A percentile compares a stretch with the other conserved stretches of the same genome.
phyloP scores from a whole-genome alignment of 2,113 vertebrate species.

The Illadopsis cleaveri region DNA sequence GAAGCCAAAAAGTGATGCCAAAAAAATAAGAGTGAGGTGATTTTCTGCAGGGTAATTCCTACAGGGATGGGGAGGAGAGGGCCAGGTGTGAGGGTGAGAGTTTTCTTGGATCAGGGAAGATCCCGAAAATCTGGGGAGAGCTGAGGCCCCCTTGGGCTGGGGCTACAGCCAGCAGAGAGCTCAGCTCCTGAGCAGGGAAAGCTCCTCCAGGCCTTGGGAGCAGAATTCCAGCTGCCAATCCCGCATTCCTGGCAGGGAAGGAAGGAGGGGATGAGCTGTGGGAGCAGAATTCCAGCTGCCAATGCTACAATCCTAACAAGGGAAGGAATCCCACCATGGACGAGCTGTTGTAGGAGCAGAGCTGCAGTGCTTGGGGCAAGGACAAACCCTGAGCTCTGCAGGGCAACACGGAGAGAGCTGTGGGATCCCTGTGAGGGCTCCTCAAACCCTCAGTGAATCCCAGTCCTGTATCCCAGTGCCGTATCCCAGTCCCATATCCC shows the following conservation, averaged over 20 bases:
- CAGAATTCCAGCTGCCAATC: neutral
- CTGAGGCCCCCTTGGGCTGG: neutral
- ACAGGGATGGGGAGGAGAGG: neutral
- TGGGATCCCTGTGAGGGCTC: fast-evolving
- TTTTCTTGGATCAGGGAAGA: neutral
- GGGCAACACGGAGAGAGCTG: neutral
- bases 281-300: neutral
- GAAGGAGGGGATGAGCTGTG: neutral
- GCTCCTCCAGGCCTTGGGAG: fast-evolving
- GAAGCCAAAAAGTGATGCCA: neutral
- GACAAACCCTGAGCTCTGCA: neutral
- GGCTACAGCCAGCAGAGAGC: neutral
- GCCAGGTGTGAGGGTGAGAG: fast-evolving
- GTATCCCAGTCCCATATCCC: too few species aligned
- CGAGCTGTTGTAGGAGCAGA: neutral
- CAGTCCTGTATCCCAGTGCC: too few species aligned
- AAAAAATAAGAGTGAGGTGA: neutral
- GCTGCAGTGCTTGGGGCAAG: neutral
- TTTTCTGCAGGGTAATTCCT: neutral
- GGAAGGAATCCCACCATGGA: neutral
- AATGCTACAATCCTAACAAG: neutral
- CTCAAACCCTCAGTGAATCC: too few species aligned
- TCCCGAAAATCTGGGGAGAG: neutral
- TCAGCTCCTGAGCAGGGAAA: neutral
- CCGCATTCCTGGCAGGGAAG: neutral